Percentiles rank a stretch among this genome's conserved stretches.
These are phyloP conservation scores for Papilio gigon DNA, from an alignment of 2,888 invertebrate species.

Conservation along the genomic window DNA sequence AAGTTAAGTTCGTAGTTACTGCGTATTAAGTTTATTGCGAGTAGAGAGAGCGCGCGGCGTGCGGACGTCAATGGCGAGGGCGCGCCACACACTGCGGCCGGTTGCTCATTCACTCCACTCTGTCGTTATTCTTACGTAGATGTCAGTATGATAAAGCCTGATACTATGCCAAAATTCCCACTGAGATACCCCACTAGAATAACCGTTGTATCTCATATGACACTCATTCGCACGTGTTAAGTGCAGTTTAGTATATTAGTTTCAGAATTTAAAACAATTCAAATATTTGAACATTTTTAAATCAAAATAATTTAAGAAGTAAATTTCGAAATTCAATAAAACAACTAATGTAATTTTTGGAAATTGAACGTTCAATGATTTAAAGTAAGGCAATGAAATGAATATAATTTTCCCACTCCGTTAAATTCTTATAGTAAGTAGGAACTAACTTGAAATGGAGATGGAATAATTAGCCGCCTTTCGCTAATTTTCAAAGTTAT, in stretches of 20 bases:
- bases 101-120: conserved; percentile 75
- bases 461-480: conserved; percentile 76
- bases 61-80: conserved; percentile 62
- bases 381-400: conserved; percentile 31
- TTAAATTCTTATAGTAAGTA: conserved; percentile 29
- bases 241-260: background rate
- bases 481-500: conserved; percentile 78
- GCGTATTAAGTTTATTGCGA: conserved; percentile 65
- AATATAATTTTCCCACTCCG: conserved; percentile 31
- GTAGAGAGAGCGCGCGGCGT: conserved; percentile 57
- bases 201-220: conserved; percentile 13
- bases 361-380: background rate
- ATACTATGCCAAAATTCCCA: conserved; percentile 55
- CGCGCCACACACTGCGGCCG: conserved; percentile 75
- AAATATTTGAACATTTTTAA: background rate
- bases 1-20: conserved; percentile 24
- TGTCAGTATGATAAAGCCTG: conserved; percentile 67
- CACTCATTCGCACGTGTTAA: conserved; percentile 27
- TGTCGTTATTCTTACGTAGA: conserved; percentile 79
- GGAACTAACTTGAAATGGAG: conserved; percentile 56
- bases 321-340: background rate
- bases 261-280: background rate
- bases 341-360: background rate
- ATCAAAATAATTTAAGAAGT: background rate
- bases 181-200: conserved; percentile 31